Conservation (phyloP, 2,113 vertebrate genomes). For the Gymnogyps californianus region DNA sequence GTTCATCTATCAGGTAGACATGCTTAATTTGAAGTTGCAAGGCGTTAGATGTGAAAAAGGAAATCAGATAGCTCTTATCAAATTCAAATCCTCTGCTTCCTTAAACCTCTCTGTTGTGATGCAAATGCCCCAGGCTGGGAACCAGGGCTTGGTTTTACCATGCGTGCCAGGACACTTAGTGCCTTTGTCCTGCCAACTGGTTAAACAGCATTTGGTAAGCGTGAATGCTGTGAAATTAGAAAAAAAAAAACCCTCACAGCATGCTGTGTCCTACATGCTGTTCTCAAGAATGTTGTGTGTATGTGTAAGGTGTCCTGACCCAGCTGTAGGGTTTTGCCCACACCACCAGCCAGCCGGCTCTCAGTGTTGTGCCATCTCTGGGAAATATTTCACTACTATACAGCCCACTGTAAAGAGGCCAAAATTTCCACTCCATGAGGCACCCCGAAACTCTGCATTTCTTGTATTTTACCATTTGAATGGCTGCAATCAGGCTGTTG, state of each 20-base stretch:
- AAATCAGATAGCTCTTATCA: neutral
- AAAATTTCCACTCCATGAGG: neutral
- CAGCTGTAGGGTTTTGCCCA: neutral
- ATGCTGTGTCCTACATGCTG: neutral
- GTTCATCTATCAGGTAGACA: conserved; percentile 94
- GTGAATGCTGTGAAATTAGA: neutral
- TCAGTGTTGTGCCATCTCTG: neutral
- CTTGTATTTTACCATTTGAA: neutral
- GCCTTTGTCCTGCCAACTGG: neutral
- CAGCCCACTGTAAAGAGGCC: neutral
- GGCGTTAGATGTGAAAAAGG: neutral
- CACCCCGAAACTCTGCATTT: neutral
- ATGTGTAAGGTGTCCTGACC: neutral
- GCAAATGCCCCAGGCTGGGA: neutral
- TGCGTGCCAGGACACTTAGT: neutral
- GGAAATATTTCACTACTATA: neutral
- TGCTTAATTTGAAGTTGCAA: neutral
- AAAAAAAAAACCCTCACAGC: neutral
- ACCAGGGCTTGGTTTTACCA: neutral
- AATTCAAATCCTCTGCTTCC: neutral
- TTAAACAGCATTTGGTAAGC: neutral
- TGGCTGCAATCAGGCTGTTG: neutral
- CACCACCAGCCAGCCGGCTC: neutral
- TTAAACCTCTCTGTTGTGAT: neutral
- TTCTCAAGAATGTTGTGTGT: neutral